phyloP scores from a whole-genome alignment of 1,140 invertebrate species.

The Drosophila nasuta region DNA sequence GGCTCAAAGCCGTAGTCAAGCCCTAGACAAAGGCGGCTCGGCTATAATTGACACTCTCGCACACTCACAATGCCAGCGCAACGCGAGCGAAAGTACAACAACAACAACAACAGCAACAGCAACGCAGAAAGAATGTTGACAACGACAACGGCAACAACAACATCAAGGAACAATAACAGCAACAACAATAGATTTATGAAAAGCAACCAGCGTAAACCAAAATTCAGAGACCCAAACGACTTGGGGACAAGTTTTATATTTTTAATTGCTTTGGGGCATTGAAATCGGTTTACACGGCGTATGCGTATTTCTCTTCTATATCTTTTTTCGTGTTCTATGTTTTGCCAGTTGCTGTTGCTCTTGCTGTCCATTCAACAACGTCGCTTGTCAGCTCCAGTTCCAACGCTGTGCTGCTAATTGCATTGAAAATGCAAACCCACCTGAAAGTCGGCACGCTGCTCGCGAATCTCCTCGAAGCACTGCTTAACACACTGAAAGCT shows the following conservation, averaged over 20 bases:
- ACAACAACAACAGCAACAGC: not conserved
- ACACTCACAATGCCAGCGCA: constrained; percentile 55
- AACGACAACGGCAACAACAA: constrained; percentile 1
- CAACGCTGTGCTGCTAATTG: constrained; percentile 52
- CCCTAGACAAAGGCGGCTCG: constrained; percentile 43
- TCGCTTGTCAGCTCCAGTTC: constrained; percentile 4
- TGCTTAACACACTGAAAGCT: constrained; percentile 92
- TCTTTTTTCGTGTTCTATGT: not conserved
- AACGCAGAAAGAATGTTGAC: not conserved
- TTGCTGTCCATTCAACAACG: constrained; percentile 3
- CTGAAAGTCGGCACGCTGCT: constrained; percentile 91
- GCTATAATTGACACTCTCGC: constrained; percentile 68
- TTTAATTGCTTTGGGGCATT: constrained; percentile 52
- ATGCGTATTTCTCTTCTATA: constrained; percentile 17
- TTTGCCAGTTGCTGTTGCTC: too few relatives aligned
- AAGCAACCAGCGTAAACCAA: constrained; percentile 10
- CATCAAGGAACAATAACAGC: not conserved
- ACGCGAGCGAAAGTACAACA: constrained; percentile 13
- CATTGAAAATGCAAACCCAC: constrained; percentile 83
- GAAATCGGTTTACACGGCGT: constrained; percentile 42
- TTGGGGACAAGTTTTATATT: constrained; percentile 22
- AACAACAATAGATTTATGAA: constrained; percentile 17
- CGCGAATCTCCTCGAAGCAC: constrained; percentile 93
- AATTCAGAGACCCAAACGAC: constrained; percentile 21
- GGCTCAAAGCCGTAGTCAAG: not conserved